Evolutionary conservation across 2,113 vertebrate species (phyloP).

Genomic region (Synchiropus splendidus): DNA sequence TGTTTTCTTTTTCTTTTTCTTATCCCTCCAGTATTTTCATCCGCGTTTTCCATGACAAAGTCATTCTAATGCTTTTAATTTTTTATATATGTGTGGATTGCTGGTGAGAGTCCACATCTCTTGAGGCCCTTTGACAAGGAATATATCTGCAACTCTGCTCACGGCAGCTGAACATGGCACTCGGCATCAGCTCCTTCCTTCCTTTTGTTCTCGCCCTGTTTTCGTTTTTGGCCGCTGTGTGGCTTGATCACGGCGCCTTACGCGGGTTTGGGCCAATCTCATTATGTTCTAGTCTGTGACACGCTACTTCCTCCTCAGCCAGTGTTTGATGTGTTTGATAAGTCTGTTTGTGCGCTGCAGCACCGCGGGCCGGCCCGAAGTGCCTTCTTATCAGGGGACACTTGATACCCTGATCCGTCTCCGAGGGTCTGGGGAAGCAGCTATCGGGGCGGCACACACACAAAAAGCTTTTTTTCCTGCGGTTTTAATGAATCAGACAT

Average conservation of each 20-base stretch:
- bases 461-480: constrained; percentile 49
- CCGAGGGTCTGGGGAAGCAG: constrained; percentile 42
- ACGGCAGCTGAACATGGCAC: no score
- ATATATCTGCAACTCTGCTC: no score
- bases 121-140: no score
- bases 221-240: constrained; percentile 43
- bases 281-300: constrained; percentile 59
- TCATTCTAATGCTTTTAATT: no score
- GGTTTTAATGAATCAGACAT: constrained; percentile 6
- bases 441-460: constrained; percentile 44
- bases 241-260: constrained; percentile 44
- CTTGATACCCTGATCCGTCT: constrained; percentile 46
- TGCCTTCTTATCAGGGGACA: constrained; percentile 37
- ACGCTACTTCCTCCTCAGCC: constrained; percentile 32
- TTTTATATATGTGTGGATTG: no score
- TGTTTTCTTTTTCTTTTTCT: no score
- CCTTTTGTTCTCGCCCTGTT: constrained; percentile 53
- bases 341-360: constrained; percentile 22
- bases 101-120: no score
- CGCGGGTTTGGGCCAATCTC: constrained; percentile 49
- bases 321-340: constrained; percentile 38
- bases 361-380: constrained; percentile 16
- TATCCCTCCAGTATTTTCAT: no score
- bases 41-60: no score
- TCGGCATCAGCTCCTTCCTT: no score